Base-by-base conservation (phyloP, 2,888 invertebrate species). In the Stegana nigrithorax region DNA sequence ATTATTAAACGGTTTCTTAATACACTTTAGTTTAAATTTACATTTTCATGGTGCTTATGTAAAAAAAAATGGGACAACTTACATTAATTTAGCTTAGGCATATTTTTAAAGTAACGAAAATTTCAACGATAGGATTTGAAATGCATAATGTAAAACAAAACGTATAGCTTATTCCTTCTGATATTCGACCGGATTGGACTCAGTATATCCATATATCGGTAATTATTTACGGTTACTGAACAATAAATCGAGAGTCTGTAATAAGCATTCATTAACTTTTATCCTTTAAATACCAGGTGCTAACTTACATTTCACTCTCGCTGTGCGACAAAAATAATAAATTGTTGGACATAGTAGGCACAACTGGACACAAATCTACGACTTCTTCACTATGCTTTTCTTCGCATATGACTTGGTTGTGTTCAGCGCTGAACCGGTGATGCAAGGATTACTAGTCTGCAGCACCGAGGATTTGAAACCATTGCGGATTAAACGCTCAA, bases 401-500 rank as follows among this genome's bases (percentile, higher is more conserved):
- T 0, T 87, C 85, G 78, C 95, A 95, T 67, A 95, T 90, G 0
- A 87, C 81, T 0, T 92, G 92, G 5, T 89, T 89, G 1, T 91
- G 83, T 1, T 91, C 66, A 25, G 80, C 74, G 0, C 89, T 87
- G 66, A 92, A 89, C 70, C 88, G 88, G 0, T 90, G 89, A 19
- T 92, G 86, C 94, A 94, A 94, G 55, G 94, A 87, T 71, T 93
- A 90, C 75, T 96, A 95, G 0, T 88, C 14, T 88, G 86, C 1
- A 94, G 81, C 0, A 87, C 85, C 4, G 88, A 86, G 10, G 88
- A 89, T 67, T 89, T 88, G 0, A 91, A 75, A 0, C 89, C 88
- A 72, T 92, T 92, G 1, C 88, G 87, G 2, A 94, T 87, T 89
- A 94, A 89, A 8, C 94, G 87, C 78, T 95, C 95, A 85, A 95